Percentiles rank a stretch among this genome's conserved stretches.
Evolutionary conservation across 2,113 vertebrate genomes (phyloP).

Genomic region (Bubalus kerabau): DNA sequence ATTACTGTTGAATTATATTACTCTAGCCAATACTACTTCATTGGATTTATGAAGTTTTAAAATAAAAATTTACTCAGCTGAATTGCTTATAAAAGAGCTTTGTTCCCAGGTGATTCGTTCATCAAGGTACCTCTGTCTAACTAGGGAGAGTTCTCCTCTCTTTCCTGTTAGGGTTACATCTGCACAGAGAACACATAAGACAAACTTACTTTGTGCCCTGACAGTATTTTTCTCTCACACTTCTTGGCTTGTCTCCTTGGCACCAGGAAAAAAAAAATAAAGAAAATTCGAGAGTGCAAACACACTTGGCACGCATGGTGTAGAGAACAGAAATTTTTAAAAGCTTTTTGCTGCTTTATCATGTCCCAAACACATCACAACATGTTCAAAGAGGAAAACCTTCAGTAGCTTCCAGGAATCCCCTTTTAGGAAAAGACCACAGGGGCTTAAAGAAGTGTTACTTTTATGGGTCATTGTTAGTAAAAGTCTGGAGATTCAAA

Average conservation of each 20-base stretch:
- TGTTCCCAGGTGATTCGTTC: not conserved
- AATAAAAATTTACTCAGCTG: conserved; percentile 28
- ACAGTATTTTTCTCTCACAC: conserved; percentile 1
- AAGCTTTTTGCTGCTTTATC: conserved; percentile 33
- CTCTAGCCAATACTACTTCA: not conserved
- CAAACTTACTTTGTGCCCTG: conserved; percentile 23
- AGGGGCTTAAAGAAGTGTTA: not conserved
- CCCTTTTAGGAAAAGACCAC: not conserved
- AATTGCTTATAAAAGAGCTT: conserved; percentile 11
- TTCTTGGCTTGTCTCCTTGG: conserved; percentile 34
- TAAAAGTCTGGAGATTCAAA: not conserved
- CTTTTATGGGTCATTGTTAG: not conserved
- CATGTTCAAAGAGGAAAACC: conserved; percentile 15
- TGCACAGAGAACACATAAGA: not conserved
- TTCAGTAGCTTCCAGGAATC: conserved; percentile 17
- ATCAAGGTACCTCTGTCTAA: not conserved
- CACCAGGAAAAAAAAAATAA: not conserved
- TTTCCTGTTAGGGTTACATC: not conserved
- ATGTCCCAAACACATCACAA: conserved; percentile 43
- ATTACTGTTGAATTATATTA: not conserved
- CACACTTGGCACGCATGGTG: not conserved
- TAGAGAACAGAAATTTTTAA: conserved; percentile 50
- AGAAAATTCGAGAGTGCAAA: conserved; percentile 21
- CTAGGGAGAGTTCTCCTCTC: not conserved
- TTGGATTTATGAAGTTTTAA: conserved; percentile 27